A percentile compares a stretch with the other conserved stretches of the same genome.
Conservation (phyloP, 2,888 invertebrate species). For the Zhuqinia jingwanae region DNA sequence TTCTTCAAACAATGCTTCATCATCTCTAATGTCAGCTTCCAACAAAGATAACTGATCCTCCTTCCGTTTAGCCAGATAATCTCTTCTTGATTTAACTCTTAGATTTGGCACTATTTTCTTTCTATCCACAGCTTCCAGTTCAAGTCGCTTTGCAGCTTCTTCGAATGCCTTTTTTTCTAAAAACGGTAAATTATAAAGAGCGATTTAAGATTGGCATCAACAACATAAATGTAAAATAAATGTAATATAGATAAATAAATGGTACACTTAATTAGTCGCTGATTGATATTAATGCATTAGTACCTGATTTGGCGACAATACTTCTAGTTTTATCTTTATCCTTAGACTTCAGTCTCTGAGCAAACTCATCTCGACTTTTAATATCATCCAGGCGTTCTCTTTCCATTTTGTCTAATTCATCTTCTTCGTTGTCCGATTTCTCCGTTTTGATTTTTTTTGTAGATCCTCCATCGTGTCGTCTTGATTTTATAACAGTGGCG, state of each 20-base stretch:
- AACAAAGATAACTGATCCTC: slow-evolving; percentile 97
- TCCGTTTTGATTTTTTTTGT: slow-evolving; percentile 70
- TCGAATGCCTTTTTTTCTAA: slow-evolving; percentile 85
- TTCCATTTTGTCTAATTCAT: slow-evolving; percentile 86
- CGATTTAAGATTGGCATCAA: too few relatives aligned
- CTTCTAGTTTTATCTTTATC: slow-evolving; percentile 95
- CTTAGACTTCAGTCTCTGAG: slow-evolving; percentile 91
- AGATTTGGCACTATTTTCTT: slow-evolving; percentile 93
- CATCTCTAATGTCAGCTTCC: slow-evolving; percentile 96
- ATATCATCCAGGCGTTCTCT: slow-evolving; percentile 91
- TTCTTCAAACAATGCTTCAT: slow-evolving; percentile 96
- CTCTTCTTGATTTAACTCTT: slow-evolving; percentile 93
- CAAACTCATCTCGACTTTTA: slow-evolving; percentile 96
- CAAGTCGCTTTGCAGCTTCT: slow-evolving; percentile 94
- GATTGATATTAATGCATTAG: neutral
- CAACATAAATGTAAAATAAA: too few relatives aligned
- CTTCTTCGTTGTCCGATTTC: slow-evolving; percentile 81
- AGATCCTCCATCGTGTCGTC: slow-evolving; percentile 43
- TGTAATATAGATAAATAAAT: too few relatives aligned
- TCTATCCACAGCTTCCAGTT: slow-evolving; percentile 92
- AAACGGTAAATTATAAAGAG: neutral
- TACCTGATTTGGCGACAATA: slow-evolving; percentile 84
- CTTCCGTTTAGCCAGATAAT: slow-evolving; percentile 97
- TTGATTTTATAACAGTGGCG: slow-evolving; percentile 70
- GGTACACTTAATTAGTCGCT: too few relatives aligned